phyloP scores from a whole-genome alignment of 1,140 invertebrate species.

The Brachionus koreanus region DNA sequence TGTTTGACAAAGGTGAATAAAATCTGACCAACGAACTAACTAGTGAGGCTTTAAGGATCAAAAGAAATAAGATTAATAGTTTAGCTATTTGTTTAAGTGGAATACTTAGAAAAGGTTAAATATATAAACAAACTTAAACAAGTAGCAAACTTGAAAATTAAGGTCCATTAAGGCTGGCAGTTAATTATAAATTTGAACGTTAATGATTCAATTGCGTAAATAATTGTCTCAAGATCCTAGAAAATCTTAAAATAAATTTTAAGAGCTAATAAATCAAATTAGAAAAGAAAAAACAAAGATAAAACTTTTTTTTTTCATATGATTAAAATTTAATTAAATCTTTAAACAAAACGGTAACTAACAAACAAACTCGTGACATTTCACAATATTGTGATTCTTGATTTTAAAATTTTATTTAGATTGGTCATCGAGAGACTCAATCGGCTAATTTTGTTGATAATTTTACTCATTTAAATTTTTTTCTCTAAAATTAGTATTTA shows the following conservation, averaged over 20 bases:
- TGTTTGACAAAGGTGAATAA: neutral
- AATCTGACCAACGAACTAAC: neutral
- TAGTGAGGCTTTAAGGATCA: neutral
- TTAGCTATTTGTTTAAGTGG: neutral
- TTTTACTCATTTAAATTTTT: neutral
- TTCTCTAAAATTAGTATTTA: neutral
- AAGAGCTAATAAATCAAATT: neutral
- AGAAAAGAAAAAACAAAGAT: conserved; percentile 4
- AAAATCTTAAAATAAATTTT: neutral
- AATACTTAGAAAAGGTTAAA: neutral
- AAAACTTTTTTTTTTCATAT: neutral
- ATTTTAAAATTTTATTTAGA: neutral
- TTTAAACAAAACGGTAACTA: neutral
- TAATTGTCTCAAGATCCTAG: neutral
- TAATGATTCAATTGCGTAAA: neutral
- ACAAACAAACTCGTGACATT: neutral
- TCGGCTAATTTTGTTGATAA: neutral
- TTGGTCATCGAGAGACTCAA: neutral
- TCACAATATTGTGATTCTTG: neutral
- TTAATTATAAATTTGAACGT: neutral
- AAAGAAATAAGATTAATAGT: neutral
- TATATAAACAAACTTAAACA: neutral
- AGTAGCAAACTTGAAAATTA: neutral
- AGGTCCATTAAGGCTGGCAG: neutral
- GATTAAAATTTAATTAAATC: neutral